A percentile compares a stretch with the other conserved stretches of the same genome.
Conservation (phyloP, 1,140 invertebrate genomes). For the Zophobas atratus region DNA sequence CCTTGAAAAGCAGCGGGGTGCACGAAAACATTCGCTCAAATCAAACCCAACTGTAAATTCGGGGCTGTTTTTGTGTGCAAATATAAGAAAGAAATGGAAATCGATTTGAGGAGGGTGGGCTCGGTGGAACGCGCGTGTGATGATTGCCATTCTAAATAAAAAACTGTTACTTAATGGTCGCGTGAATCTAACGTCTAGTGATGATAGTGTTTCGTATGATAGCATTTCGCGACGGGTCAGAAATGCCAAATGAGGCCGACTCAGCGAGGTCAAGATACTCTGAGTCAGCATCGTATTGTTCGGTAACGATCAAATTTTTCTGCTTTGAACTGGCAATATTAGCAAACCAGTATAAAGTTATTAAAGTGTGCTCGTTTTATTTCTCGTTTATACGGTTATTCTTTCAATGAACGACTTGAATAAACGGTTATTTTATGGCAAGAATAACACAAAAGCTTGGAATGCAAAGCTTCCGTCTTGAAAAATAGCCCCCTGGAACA, state of each 20-base stretch:
- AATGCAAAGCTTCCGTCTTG: slow-evolving; percentile 1
- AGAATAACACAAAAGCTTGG: slow-evolving; percentile 11
- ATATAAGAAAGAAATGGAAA: not conserved
- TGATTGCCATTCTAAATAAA: not conserved
- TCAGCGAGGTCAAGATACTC: too few species aligned
- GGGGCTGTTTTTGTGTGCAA: not conserved
- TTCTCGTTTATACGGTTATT: too few species aligned
- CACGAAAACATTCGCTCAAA: slow-evolving; percentile 13
- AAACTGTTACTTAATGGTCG: too few species aligned
- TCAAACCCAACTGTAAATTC: not conserved
- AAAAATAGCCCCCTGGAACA: slow-evolving; percentile 26
- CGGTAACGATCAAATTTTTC: too few species aligned
- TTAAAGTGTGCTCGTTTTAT: too few species aligned
- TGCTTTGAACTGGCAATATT: too few species aligned
- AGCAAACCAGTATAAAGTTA: too few species aligned
- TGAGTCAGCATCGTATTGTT: too few species aligned
- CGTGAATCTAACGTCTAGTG: too few species aligned
- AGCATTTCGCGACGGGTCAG: too few species aligned
- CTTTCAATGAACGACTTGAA: not conserved
- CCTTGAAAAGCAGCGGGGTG: slow-evolving; percentile 25
- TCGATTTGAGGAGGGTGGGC: slow-evolving; percentile 8
- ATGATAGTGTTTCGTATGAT: too few species aligned
- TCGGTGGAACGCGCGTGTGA: not conserved
- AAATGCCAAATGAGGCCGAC: too few species aligned
- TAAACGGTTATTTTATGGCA: slow-evolving; percentile 27